Evolutionary conservation across 2,888 invertebrate species (phyloP).

Genomic region (Zaprionus lineosus): DNA sequence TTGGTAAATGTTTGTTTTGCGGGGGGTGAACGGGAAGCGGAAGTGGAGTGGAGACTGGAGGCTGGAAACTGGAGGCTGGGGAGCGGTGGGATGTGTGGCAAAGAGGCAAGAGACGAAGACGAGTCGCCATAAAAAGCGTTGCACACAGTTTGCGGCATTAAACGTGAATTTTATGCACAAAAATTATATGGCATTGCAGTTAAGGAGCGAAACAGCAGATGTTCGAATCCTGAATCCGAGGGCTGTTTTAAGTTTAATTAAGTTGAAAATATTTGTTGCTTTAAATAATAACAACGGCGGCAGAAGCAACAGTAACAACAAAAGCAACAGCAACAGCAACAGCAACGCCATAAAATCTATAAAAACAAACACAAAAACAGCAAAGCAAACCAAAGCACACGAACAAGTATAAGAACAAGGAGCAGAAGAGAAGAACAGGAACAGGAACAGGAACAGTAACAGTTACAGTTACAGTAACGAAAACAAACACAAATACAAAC

Average conservation of each 20-base stretch:
- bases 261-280: conserved; percentile 78
- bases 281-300: conserved; percentile 64
- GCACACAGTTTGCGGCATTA: conserved; percentile 75
- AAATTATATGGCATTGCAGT: conserved; percentile 73
- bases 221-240: conserved; percentile 45
- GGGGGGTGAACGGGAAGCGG: too few species aligned
- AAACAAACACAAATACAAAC: too few species aligned
- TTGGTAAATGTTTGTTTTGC: too few species aligned
- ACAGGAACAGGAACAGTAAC: too few species aligned
- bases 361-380: conserved; percentile 62
- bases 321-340: conserved; percentile 7
- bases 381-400: conserved; percentile 40
- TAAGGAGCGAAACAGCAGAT: conserved; percentile 57
- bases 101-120: too few species aligned
- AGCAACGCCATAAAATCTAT: conserved; percentile 66
- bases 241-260: conserved; percentile 77
- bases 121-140: conserved; percentile 56
- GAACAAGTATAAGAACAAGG: conserved; percentile 21
- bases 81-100: too few species aligned
- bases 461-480: too few species aligned
- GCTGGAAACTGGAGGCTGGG: too few species aligned
- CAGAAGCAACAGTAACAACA: conserved; percentile 15
- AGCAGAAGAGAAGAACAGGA: conserved; percentile 11
- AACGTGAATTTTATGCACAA: conserved; percentile 70
- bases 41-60: background rate